phyloP scores from a whole-genome alignment of 1,140 invertebrate genomes.

The Palaemon carinicauda region DNA sequence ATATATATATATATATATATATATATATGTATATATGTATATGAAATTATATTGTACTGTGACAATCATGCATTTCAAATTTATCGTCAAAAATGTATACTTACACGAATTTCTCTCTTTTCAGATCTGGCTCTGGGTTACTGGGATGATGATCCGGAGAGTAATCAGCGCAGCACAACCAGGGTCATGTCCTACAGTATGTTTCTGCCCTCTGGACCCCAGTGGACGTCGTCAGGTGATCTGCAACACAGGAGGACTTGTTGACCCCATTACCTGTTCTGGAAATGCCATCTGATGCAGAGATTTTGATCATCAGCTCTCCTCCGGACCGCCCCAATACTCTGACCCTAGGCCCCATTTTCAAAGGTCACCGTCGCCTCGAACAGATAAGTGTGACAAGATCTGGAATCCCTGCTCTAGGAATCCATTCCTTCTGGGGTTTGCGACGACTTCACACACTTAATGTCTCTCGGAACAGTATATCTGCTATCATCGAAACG shows the following conservation, averaged over 20 bases:
- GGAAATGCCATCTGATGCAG: conserved; percentile 55
- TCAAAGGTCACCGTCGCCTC: conserved; percentile 73
- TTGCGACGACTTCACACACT: conserved; percentile 74
- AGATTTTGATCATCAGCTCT: conserved; percentile 76
- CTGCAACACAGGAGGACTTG: conserved; percentile 72
- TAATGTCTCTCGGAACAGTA: conserved; percentile 80
- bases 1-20: no score
- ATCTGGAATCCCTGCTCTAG: conserved; percentile 80
- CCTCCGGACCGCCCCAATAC: conserved; percentile 73
- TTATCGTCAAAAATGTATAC: neutral
- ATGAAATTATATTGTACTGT: neutral
- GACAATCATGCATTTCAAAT: neutral
- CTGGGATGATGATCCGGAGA: neutral
- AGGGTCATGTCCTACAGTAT: conserved; percentile 61
- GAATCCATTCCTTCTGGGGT: conserved; percentile 80
- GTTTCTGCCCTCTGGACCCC: conserved; percentile 63
- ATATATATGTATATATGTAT: neutral
- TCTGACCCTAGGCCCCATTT: conserved; percentile 79
- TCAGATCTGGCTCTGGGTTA: conserved; percentile 13
- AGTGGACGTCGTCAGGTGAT: conserved; percentile 63
- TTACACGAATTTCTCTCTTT: neutral
- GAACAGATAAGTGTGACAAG: conserved; percentile 78
- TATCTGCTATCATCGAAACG: conserved; percentile 71
- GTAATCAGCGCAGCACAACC: neutral
- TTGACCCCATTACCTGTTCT: conserved; percentile 62